Percentiles rank a stretch among this genome's conserved stretches.
Evolutionary conservation across 2,888 invertebrate genomes (phyloP).

Genomic region (Eremobia ochroleuca): DNA sequence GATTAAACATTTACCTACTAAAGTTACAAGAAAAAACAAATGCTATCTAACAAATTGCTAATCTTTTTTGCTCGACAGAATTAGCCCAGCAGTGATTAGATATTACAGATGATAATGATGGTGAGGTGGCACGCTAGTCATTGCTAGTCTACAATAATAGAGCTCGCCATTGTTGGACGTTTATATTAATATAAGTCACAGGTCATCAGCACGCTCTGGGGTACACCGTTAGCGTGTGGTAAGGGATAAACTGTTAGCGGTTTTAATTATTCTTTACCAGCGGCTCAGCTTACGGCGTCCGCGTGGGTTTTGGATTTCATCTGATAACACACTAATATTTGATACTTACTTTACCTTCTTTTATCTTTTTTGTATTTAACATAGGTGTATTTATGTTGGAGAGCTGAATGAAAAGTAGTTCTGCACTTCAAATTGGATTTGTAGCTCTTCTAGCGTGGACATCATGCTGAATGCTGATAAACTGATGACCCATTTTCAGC

Average conservation of each 20-base stretch:
- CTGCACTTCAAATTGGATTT: background rate
- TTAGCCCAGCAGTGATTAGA: conserved; percentile 14
- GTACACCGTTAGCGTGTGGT: conserved; percentile 45
- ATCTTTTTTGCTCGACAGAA: conserved; percentile 11
- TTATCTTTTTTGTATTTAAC: background rate
- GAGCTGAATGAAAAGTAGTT: background rate
- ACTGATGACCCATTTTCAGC: background rate
- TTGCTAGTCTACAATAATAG: conserved; percentile 40
- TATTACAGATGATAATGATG: conserved; percentile 23
- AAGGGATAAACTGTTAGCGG: background rate
- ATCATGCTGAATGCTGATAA: background rate
- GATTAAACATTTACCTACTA: background rate
- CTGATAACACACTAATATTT: too few relatives aligned
- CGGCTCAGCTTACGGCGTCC: background rate
- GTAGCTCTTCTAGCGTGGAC: background rate
- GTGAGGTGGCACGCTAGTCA: conserved; percentile 30
- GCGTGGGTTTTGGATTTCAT: background rate
- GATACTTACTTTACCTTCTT: background rate
- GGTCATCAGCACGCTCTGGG: conserved; percentile 45
- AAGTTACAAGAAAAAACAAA: background rate
- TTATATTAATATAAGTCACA: conserved; percentile 58
- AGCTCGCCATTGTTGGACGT: conserved; percentile 51
- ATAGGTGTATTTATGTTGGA: background rate
- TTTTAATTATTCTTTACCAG: background rate
- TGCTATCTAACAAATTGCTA: background rate